phyloP scores from a whole-genome alignment of 2,113 vertebrate genomes.

The Garra rufa region DNA sequence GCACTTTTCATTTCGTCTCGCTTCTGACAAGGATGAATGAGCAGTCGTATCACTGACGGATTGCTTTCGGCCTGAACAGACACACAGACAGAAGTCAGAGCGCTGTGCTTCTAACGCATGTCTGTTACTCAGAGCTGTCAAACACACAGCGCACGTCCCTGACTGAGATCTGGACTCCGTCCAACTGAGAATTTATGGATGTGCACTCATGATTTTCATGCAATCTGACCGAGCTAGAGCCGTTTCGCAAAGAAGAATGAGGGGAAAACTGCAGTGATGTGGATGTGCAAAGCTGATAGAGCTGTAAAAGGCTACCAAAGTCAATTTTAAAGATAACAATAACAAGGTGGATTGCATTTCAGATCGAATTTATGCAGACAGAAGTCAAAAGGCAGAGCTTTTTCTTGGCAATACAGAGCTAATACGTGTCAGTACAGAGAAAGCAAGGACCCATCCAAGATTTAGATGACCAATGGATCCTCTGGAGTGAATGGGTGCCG shows the following conservation, averaged over 20 bases:
- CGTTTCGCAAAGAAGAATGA: not conserved
- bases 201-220: not conserved
- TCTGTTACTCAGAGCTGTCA: slow-evolving; percentile 23
- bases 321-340: not conserved
- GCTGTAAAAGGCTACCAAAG: not conserved
- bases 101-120: not conserved
- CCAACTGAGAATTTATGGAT: not conserved
- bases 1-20: not conserved
- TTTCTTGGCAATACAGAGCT: not conserved
- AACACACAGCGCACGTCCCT: not conserved
- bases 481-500: no score
- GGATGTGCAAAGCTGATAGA: not conserved
- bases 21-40: slow-evolving; percentile 21
- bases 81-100: not conserved
- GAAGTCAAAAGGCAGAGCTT: not conserved
- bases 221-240: not conserved
- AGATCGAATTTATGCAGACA: not conserved
- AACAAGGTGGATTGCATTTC: not conserved
- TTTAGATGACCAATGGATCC: no score
- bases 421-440: not conserved
- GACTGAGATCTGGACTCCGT: slow-evolving; percentile 9
- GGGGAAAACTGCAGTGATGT: not conserved
- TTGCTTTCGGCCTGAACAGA: not conserved
- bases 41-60: slow-evolving; percentile 17
- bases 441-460: no score